phyloP scores from a whole-genome alignment of 2,797 vertebrate species.

The Coccyzus lansbergi region DNA sequence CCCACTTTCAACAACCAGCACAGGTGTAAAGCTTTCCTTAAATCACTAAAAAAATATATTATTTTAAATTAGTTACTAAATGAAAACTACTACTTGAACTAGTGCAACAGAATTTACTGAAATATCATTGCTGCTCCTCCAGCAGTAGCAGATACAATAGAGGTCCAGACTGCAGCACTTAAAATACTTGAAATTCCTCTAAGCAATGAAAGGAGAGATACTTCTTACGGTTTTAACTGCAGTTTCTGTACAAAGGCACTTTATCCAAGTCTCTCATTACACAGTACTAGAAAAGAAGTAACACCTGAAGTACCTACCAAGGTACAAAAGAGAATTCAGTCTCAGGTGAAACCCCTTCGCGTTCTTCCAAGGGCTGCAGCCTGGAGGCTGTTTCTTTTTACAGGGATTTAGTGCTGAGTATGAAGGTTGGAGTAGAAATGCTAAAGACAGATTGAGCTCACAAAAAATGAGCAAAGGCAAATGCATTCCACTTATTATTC shows the following conservation, averaged over 20 bases:
- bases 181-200: not conserved
- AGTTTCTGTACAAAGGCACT: not conserved
- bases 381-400: not conserved
- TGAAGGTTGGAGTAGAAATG: not conserved
- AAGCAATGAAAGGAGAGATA: not conserved
- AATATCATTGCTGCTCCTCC: not conserved
- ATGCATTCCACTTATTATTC: not conserved
- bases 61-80: not conserved
- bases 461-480: not conserved
- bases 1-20: not conserved
- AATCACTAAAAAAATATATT: not conserved
- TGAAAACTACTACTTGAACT: not conserved
- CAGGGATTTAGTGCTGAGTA: not conserved
- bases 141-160: not conserved
- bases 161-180: not conserved
- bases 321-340: not conserved
- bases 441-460: not conserved
- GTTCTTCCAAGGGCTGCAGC: not conserved
- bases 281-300: not conserved
- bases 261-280: not conserved
- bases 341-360: not conserved
- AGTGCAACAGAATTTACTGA: not conserved
- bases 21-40: not conserved
- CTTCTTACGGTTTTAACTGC: not conserved
- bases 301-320: not conserved